phyloP scores from a whole-genome alignment of 2,797 vertebrate species.

The Phylloscopus collybita region DNA sequence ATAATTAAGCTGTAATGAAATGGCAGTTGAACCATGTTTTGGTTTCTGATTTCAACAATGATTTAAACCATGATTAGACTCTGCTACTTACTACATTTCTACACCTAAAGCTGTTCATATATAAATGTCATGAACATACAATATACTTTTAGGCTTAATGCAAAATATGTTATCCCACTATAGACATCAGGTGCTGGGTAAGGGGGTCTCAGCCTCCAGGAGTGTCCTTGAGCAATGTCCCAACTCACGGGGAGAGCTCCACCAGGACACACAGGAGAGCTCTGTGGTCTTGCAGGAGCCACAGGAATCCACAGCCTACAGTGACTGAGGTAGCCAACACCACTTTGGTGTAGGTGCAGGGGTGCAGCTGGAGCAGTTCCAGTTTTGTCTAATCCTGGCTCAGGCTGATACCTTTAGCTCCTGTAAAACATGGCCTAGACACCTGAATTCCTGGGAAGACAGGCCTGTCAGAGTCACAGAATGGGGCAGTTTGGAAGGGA shows the following conservation, averaged over 20 bases:
- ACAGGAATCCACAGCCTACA: not conserved
- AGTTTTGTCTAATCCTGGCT: fast-evolving
- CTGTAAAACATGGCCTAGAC: not conserved
- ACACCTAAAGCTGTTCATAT: not conserved
- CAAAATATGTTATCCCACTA: not conserved
- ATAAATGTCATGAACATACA: not conserved
- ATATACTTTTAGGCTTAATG: not conserved
- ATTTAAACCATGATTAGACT: not conserved
- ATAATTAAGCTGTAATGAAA: not conserved
- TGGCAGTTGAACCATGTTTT: not conserved
- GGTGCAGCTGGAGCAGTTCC: not conserved
- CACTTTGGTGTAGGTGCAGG: not conserved
- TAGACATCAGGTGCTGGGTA: not conserved
- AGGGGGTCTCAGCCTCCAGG: not conserved
- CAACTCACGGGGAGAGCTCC: not conserved
- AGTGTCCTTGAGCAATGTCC: not conserved
- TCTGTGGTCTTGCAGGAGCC: not conserved
- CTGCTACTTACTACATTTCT: not conserved
- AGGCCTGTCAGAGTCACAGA: not conserved
- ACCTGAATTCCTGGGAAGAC: not conserved
- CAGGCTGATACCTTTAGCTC: not conserved
- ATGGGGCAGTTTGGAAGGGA: not conserved
- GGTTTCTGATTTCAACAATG: not conserved
- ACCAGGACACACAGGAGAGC: fast-evolving
- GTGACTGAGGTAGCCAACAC: not conserved